Evolutionary conservation across 2,113 vertebrate genomes (phyloP), one percentile per base, ranked within the genome.

Genomic region (Saguinus imperator): DNA sequence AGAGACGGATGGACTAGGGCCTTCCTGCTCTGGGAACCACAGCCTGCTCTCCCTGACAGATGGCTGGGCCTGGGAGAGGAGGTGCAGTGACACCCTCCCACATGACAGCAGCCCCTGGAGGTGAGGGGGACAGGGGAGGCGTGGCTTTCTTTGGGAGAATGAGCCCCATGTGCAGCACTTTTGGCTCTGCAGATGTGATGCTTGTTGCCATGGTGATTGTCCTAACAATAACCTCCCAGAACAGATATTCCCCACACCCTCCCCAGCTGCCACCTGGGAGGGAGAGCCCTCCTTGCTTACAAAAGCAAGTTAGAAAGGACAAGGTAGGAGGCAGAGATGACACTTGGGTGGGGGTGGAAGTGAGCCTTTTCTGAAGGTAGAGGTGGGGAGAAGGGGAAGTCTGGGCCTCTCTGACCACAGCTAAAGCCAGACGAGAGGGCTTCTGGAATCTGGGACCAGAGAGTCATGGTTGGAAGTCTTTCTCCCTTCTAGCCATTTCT

Each of bases 171-270:
- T 90, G 94, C 94, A 94, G 94, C 95, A 94, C 92, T 97, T 85
- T 95, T 82, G 97, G 96, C 86, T 97, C 79, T 96, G 97, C 97
- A 98, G 97, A 97, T 97, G 98, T 97, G 97, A 95, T 80, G 94
- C 94, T 86, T 48, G 97, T 97, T 98, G 92, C 96, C 96, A 98
- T 98, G 96, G 97, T 94, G 94, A 98, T 96, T 57, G 75, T 97
- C 98, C 97, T 98, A 97, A 98, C 98, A 98, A 97, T 97, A 98
- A 98, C 97, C 96, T 97, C 96, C 89, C 94, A 96, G 96, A 97
- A 96, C 94, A 45, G 89, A 97, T 94, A 92, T 95, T 97, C 94
- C 96, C 96, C 96, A 97, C 96, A 97, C 95, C 96, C 96, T 1
- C 94, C 97, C 95, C 95, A 98, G 98, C 98, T 96, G 96, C 96